Percentiles rank a stretch among this genome's conserved stretches.
Conservation (phyloP, 1,140 invertebrate genomes). For the Zeugodacus cucurbitae region DNA sequence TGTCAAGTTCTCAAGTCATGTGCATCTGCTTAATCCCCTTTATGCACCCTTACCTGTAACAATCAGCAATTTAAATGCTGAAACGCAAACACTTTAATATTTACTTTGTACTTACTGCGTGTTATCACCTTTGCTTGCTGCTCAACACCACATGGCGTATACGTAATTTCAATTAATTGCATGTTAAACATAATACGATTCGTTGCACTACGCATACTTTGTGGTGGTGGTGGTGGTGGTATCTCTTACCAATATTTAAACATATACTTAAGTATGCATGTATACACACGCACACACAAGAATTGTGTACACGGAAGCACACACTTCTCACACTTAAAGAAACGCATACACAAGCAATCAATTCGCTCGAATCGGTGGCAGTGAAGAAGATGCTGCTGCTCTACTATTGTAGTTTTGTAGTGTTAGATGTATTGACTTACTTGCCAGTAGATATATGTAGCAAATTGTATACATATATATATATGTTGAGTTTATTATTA, state of each 20-base stretch:
- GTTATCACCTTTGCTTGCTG: not conserved
- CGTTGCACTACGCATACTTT: not conserved
- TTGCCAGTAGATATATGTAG: not conserved
- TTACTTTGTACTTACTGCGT: not conserved
- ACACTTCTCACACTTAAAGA: not conserved
- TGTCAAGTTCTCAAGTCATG: not conserved
- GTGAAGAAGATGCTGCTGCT: no score
- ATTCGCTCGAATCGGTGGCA: not conserved
- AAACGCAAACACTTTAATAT: not conserved
- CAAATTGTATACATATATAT: not conserved
- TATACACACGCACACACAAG: not conserved
- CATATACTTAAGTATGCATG: not conserved
- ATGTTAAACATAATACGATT: not conserved
- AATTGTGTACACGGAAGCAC: not conserved
- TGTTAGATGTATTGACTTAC: no score
- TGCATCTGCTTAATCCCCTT: not conserved
- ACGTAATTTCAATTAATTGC: constrained; percentile 17
- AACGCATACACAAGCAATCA: not conserved
- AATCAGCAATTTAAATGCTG: not conserved
- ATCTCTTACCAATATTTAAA: not conserved
- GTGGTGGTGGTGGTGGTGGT: not conserved
- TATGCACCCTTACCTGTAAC: not conserved
- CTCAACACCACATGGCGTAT: not conserved
- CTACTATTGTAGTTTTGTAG: no score
- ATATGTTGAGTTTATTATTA: no score